These are phyloP conservation scores for Fukomys damarensis DNA, from an alignment of 2,113 vertebrate species.

Conservation along the genomic window DNA sequence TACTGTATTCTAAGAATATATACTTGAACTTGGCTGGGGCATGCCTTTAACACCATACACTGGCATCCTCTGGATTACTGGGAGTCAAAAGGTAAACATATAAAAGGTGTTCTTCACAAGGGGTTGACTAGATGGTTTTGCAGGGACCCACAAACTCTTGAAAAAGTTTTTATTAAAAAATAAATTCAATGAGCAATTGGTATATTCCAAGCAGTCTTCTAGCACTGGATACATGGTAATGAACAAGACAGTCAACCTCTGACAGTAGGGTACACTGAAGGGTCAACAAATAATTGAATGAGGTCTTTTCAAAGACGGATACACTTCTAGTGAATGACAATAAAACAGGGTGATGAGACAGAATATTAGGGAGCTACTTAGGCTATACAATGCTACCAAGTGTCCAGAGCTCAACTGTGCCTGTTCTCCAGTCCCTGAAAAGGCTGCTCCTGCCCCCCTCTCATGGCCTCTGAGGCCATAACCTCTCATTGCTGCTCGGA, in stretches of 20 bases:
- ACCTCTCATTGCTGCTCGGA: background rate
- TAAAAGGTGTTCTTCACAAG: background rate
- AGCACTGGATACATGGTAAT: background rate
- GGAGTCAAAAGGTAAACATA: background rate
- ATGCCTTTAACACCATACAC: background rate
- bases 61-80: background rate
- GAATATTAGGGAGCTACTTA: background rate
- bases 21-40: background rate
- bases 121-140: background rate
- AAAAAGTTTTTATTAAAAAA: background rate
- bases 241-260: background rate
- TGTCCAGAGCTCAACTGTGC: background rate
- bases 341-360: background rate
- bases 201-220: background rate
- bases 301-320: background rate
- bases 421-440: background rate
- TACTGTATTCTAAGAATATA: background rate
- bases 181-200: background rate
- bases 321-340: background rate
- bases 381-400: background rate
- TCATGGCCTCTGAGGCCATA: background rate
- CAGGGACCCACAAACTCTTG: background rate
- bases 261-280: background rate
- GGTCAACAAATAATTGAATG: background rate
- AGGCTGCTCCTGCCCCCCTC: background rate